Evolutionary conservation across 2,113 vertebrate genomes (phyloP).

Genomic region (Halichoeres trimaculatus): DNA sequence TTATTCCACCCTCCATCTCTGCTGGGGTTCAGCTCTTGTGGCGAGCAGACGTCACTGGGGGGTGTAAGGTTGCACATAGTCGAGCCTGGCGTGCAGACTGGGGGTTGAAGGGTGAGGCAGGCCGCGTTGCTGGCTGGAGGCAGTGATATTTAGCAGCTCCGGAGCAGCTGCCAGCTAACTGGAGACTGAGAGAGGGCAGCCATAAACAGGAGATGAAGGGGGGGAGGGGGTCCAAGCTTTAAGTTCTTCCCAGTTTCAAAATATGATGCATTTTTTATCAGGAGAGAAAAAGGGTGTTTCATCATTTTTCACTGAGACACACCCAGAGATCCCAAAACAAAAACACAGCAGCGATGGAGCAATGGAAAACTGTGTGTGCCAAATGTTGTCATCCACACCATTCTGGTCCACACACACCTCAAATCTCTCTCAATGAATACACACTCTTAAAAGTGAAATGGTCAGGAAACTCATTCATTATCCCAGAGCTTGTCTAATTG

Average conservation of each 20-base stretch:
- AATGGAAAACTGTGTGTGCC: constrained; percentile 25
- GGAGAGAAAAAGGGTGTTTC: neutral
- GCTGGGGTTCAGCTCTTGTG: constrained; percentile 40
- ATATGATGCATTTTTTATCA: neutral
- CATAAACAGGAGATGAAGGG: constrained; percentile 30
- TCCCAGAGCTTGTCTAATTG: neutral
- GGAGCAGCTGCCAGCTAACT: constrained; percentile 73
- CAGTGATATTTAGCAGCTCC: constrained; percentile 68
- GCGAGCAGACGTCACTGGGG: constrained; percentile 36
- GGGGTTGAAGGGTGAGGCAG: constrained; percentile 30
- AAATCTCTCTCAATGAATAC: neutral
- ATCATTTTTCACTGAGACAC: constrained; percentile 5
- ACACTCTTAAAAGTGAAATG: neutral
- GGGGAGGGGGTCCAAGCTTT: neutral
- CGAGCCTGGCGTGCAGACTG: constrained; percentile 11
- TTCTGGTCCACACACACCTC: neutral
- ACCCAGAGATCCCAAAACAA: constrained; percentile 4
- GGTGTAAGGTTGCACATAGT: constrained; percentile 56
- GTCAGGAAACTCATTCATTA: neutral
- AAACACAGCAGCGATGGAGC: constrained; percentile 1
- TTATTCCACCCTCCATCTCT: constrained; percentile 8
- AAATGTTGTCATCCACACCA: constrained; percentile 22
- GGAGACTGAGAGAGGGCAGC: constrained; percentile 7
- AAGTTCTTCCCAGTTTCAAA: neutral
- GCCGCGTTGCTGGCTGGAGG: constrained; percentile 13